These are phyloP conservation scores for Zophobas atratus DNA, from an alignment of 1,140 invertebrate species.

Conservation along the genomic window DNA sequence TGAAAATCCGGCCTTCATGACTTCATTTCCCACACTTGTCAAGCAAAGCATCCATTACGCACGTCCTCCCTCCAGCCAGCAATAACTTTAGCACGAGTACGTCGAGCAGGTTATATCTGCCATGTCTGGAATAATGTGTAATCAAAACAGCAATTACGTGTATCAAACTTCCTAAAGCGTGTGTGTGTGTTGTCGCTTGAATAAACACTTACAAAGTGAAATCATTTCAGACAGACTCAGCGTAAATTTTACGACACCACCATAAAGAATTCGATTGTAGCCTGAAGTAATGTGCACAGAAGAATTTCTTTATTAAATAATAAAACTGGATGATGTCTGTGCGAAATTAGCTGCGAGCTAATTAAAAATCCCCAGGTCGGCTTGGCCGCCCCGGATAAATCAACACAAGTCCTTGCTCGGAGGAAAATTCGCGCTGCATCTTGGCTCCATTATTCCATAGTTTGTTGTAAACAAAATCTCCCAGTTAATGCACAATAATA, in stretches of 20 bases:
- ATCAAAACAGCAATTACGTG: too few relatives aligned
- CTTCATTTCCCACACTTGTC: too few relatives aligned
- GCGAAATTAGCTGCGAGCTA: conserved; percentile 57
- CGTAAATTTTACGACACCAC: neutral
- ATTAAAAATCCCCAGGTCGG: conserved; percentile 58
- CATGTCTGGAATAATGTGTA: too few relatives aligned
- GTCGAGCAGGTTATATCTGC: too few relatives aligned
- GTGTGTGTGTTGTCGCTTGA: too few relatives aligned
- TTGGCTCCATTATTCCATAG: conserved; percentile 56
- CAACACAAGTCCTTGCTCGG: conserved; percentile 54
- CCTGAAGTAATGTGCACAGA: conserved; percentile 32
- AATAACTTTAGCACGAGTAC: too few relatives aligned
- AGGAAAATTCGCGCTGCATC: conserved; percentile 40
- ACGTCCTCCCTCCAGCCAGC: too few relatives aligned
- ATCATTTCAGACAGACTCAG: neutral
- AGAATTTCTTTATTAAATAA: conserved; percentile 57
- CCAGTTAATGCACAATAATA: neutral
- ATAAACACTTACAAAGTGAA: too few relatives aligned
- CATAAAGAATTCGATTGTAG: conserved; percentile 43
- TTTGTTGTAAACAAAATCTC: conserved; percentile 38
- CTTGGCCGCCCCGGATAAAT: conserved; percentile 53
- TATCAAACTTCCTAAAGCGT: too few relatives aligned
- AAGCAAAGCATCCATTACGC: too few relatives aligned
- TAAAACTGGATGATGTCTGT: conserved; percentile 56
- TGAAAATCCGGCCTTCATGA: too few relatives aligned